Conservation (phyloP, 2,888 invertebrate genomes). For the Clitarchus hookeri region DNA sequence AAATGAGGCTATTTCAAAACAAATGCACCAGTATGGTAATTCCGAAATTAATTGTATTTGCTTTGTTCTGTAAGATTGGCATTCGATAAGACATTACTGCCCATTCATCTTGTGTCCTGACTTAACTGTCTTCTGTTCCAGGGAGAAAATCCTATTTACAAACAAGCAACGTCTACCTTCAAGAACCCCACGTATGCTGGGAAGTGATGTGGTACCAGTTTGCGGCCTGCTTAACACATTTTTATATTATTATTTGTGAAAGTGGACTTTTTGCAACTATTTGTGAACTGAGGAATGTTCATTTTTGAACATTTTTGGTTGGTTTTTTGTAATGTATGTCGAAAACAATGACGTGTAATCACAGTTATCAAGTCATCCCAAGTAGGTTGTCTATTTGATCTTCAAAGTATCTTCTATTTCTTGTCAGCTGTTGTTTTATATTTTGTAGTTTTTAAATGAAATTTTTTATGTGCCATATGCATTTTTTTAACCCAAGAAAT, state of each 20-base stretch:
- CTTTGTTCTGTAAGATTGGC: too few species aligned
- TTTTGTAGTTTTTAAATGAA: neutral
- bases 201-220: constrained; percentile 53
- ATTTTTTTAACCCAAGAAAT: neutral
- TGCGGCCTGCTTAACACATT: neutral
- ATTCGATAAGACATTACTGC: too few species aligned
- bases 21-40: too few species aligned
- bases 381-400: neutral
- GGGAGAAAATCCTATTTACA: constrained; percentile 99
- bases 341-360: neutral
- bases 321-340: too few species aligned
- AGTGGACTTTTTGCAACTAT: neutral
- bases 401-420: neutral
- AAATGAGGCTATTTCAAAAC: too few species aligned
- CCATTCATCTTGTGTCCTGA: neutral
- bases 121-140: constrained; percentile 54
- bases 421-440: neutral
- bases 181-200: constrained; percentile 98
- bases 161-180: constrained; percentile 98
- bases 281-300: neutral
- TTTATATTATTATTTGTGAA: neutral
- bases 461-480: constrained; percentile 5
- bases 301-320: neutral
- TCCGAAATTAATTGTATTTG: too few species aligned
- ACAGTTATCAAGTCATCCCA: neutral